phyloP scores from a whole-genome alignment of 2,888 invertebrate species.

The Pandemis corylana region DNA sequence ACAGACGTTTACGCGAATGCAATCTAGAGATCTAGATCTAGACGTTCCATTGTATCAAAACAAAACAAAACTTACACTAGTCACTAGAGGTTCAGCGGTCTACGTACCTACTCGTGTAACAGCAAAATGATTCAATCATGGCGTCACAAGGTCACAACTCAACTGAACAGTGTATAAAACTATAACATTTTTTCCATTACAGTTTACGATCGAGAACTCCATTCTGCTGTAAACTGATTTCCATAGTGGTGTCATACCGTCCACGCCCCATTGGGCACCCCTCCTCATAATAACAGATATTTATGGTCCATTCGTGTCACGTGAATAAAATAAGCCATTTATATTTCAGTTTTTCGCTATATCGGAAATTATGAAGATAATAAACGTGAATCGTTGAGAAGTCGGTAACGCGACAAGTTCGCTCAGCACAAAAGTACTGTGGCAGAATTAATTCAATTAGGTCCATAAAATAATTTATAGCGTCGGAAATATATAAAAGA shows the following conservation, averaged over 20 bases:
- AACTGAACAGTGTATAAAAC: constrained; percentile 30
- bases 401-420: constrained; percentile 20
- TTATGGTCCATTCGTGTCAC: constrained; percentile 53
- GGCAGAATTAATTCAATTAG: constrained; percentile 35
- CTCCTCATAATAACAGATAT: constrained; percentile 56
- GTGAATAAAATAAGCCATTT: constrained; percentile 44
- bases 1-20: too few relatives aligned
- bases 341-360: constrained; percentile 30
- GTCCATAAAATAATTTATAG: constrained; percentile 29
- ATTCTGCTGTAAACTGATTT: constrained; percentile 54
- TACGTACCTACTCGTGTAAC: background rate
- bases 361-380: constrained; percentile 33
- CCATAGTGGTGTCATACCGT: constrained; percentile 53
- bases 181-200: constrained; percentile 37
- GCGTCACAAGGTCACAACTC: constrained; percentile 18
- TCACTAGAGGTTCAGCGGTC: too few relatives aligned
- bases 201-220: constrained; percentile 41
- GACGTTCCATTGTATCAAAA: too few relatives aligned
- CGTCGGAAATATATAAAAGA: constrained; percentile 22
- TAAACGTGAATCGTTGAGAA: constrained; percentile 24
- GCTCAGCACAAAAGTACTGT: constrained; percentile 21
- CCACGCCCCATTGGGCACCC: constrained; percentile 57
- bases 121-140: constrained; percentile 24
- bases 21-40: too few relatives aligned
- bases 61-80: too few relatives aligned